These are phyloP conservation scores for Archivesica marissinica DNA, from an alignment of 1,140 invertebrate species.

Conservation along the genomic window DNA sequence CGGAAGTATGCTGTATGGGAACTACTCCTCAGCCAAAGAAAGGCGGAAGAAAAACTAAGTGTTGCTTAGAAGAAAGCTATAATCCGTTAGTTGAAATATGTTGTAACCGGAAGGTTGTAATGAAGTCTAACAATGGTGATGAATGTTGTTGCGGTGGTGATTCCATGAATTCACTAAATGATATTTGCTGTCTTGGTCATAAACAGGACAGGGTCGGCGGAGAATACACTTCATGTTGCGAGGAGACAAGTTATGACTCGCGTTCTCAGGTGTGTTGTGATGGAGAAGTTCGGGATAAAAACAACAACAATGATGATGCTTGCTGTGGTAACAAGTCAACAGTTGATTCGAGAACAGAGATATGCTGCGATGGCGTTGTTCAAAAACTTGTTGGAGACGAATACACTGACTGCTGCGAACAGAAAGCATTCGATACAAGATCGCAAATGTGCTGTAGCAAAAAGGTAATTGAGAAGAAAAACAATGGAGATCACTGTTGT, in stretches of 20 bases:
- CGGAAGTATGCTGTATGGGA: slow-evolving; percentile 1
- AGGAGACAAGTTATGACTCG: slow-evolving; percentile 6
- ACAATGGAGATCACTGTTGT: slow-evolving; percentile 9
- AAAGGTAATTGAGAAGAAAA: slow-evolving; percentile 9
- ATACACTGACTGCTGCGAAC: slow-evolving; percentile 25
- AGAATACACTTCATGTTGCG: slow-evolving; percentile 43
- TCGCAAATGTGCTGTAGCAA: slow-evolving; percentile 36
- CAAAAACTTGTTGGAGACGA: not conserved
- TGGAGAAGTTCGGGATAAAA: slow-evolving; percentile 1
- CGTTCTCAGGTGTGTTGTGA: slow-evolving; percentile 41
- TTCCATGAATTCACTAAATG: slow-evolving; percentile 37
- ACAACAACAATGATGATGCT: slow-evolving; percentile 21
- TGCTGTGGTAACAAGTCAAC: slow-evolving; percentile 17
- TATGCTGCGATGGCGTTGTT: not conserved
- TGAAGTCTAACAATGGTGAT: slow-evolving; percentile 14
- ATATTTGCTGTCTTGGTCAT: slow-evolving; percentile 39
- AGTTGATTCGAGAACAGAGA: slow-evolving; percentile 1
- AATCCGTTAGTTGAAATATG: not conserved
- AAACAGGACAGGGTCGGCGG: not conserved
- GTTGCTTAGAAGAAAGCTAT: slow-evolving; percentile 13
- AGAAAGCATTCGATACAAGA: slow-evolving; percentile 15
- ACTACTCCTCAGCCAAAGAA: slow-evolving; percentile 19
- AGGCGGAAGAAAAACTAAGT: not conserved
- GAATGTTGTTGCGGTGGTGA: slow-evolving; percentile 48
- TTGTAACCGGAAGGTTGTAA: not conserved